Conservation (phyloP, 2,888 invertebrate genomes). For the Leistus spinibarbis region DNA sequence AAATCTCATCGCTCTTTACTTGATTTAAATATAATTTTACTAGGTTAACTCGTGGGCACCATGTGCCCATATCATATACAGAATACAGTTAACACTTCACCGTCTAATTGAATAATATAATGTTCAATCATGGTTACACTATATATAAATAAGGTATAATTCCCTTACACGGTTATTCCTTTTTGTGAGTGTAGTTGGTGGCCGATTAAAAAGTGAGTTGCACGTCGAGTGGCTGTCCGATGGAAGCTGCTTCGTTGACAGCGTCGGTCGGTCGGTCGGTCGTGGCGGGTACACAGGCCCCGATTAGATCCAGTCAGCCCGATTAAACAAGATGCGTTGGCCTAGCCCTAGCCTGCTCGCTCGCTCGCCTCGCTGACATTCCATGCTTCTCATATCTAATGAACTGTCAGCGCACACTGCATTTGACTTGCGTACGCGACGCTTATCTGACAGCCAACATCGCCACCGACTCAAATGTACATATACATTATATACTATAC, state of each 20-base stretch:
- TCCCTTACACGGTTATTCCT: too few relatives aligned
- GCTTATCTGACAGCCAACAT: constrained; percentile 41
- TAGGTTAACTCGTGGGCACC: too few relatives aligned
- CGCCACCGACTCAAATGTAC: constrained; percentile 25
- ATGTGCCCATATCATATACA: too few relatives aligned
- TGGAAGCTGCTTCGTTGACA: constrained; percentile 46
- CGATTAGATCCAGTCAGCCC: constrained; percentile 46
- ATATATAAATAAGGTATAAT: too few relatives aligned
- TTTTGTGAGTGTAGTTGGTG: neutral
- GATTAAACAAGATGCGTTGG: constrained; percentile 45
- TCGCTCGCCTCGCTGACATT: too few relatives aligned
- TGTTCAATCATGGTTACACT: too few relatives aligned
- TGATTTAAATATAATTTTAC: too few relatives aligned
- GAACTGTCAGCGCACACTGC: constrained; percentile 48
- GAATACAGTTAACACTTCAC: too few relatives aligned
- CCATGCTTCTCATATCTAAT: constrained; percentile 53
- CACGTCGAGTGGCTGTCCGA: neutral
- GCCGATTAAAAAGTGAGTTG: neutral
- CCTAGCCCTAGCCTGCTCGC: neutral
- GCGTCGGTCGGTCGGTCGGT: too few relatives aligned
- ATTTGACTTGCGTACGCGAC: constrained; percentile 1
- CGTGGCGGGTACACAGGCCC: constrained; percentile 44
- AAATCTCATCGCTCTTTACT: neutral
- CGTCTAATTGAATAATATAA: too few relatives aligned
- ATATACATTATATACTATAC: constrained; percentile 2